phyloP scores from a whole-genome alignment of 1,140 invertebrate genomes.

The Zaprionus kolodkinae region DNA sequence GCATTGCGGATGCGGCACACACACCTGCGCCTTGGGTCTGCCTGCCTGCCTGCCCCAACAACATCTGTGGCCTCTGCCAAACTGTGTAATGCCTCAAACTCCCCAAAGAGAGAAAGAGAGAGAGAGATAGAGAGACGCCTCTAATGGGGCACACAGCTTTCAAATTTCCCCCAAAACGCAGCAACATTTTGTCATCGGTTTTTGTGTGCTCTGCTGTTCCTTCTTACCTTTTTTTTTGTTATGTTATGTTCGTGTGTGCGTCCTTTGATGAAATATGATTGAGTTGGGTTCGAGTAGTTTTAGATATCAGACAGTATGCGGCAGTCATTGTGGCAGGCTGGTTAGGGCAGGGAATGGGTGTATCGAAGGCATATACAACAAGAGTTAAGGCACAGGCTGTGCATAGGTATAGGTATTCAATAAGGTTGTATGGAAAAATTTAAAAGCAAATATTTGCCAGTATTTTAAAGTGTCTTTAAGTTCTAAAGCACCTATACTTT shows the following conservation, averaged over 20 bases:
- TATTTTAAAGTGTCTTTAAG: too few relatives aligned
- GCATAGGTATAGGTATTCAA: neutral
- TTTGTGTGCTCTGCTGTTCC: neutral
- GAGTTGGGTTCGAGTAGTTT: constrained; percentile 6
- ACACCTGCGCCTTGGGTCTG: constrained; percentile 35
- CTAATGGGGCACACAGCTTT: constrained; percentile 9
- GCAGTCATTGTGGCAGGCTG: neutral
- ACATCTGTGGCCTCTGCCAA: constrained; percentile 17
- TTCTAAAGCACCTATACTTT: too few relatives aligned
- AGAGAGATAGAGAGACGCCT: neutral
- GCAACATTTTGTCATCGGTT: constrained; percentile 14
- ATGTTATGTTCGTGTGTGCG: neutral
- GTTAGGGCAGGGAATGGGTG: neutral
- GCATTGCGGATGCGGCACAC: constrained; percentile 74
- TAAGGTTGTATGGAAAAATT: too few relatives aligned
- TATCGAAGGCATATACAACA: too few relatives aligned
- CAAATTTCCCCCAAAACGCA: constrained; percentile 29
- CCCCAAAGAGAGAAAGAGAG: neutral
- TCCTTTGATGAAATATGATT: constrained; percentile 5
- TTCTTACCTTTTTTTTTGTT: neutral
- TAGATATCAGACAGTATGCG: neutral
- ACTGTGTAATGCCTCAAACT: constrained; percentile 18
- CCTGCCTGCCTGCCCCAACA: neutral
- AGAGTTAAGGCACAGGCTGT: neutral
- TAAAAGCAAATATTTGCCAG: too few relatives aligned